phyloP scores from a whole-genome alignment of 2,113 vertebrate species.

The Mystacornis crossleyi region DNA sequence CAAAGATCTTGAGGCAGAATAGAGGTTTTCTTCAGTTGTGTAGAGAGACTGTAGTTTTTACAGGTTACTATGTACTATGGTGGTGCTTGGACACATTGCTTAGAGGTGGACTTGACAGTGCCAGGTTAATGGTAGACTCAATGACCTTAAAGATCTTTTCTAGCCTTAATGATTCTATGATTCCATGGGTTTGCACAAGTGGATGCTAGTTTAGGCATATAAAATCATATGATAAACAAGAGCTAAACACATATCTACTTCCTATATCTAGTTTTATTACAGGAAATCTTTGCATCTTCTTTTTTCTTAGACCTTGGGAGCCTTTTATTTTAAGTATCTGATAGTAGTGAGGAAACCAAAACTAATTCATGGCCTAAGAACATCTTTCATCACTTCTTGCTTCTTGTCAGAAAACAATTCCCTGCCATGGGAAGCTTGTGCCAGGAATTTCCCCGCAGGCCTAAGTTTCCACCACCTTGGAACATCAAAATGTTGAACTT shows the following conservation, averaged over 20 bases:
- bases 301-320: not conserved
- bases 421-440: constrained; percentile 2
- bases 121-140: not conserved
- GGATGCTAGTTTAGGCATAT: not conserved
- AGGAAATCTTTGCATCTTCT: not conserved
- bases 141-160: not conserved
- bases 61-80: not conserved
- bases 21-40: not conserved
- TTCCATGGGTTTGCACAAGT: not conserved
- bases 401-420: constrained; percentile 68
- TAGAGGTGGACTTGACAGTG: not conserved
- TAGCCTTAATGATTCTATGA: not conserved
- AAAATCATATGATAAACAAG: not conserved
- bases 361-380: constrained; percentile 39
- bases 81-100: not conserved
- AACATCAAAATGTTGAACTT: constrained; percentile 47
- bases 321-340: constrained; percentile 7
- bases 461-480: not conserved
- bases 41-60: not conserved
- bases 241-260: not conserved
- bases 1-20: not conserved
- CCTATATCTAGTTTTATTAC: not conserved
- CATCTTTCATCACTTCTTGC: constrained; percentile 52
- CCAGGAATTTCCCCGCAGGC: constrained; percentile 60
- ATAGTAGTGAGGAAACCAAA: not conserved